Base-by-base conservation (phyloP, 1,140 invertebrate genomes). In the Dinothrombium tinctorium region DNA sequence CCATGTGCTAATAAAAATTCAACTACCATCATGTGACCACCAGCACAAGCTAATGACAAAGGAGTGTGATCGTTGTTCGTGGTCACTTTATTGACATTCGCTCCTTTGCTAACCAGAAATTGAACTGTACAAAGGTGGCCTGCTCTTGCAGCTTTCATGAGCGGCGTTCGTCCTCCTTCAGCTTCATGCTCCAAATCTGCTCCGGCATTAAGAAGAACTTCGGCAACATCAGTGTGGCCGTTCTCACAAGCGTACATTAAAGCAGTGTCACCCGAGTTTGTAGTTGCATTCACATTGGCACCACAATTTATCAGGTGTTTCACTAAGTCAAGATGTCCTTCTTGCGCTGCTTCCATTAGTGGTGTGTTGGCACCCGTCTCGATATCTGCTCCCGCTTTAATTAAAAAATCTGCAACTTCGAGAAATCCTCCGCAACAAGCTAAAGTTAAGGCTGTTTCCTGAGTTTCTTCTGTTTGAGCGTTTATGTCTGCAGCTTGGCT, bases 101-200 rank as follows among this genome's bases (percentile, higher is more conserved):
- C 89, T 44, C 79, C 77, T 64, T 84, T 83, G 29, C 76, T 73
- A 42, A 96, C 73, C 35, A 99, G 70, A 59, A 95, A 84, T 62
- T 92, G 82, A 35, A 96, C 92, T 35, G 90, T 92, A 56, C 82
- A 86, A n/a, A 87, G 64, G 61, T 98, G 90, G n/a, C 90, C 90
- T 38, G 90, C 89, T 54, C 92, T 74, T 47, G 86, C 86, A n/a
- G 92, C 87, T 61, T 98, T 82, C 92, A 98, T 98, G 44, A 98
- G 60, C 22, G 92, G 90, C 24, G 90, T 95, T 58, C 79, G 69
- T 26, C 76, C 86, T 49, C 79, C 86, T 65, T 84, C 82, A n/a
- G 77, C 83, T 62, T 82, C 76, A 55, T 87, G 81, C 60, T 89
- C 82, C 45, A 98, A 67, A 58, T 90, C 75, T 33, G 90, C 90